Evolutionary conservation across 2,888 invertebrate species (phyloP).

Genomic region (Maniola hyperantus): DNA sequence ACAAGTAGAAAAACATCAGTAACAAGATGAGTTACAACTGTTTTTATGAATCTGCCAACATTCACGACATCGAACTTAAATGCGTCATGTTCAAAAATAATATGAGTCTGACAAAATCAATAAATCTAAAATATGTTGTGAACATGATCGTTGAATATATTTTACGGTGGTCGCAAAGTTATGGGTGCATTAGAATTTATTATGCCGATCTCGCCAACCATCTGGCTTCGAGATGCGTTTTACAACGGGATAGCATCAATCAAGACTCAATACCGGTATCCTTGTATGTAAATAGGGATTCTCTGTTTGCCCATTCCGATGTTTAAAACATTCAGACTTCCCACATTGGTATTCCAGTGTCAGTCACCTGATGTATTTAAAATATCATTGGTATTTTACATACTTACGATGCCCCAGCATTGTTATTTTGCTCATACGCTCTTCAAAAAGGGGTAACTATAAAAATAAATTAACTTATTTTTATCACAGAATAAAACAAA

Average conservation of each 20-base stretch:
- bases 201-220: slow-evolving; percentile 51
- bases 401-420: slow-evolving; percentile 3
- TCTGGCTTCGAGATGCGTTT: slow-evolving; percentile 49
- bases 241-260: slow-evolving; percentile 38
- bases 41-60: not conserved
- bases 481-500: too few species aligned
- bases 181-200: slow-evolving; percentile 58
- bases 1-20: not conserved
- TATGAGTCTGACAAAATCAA: slow-evolving; percentile 20
- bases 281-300: slow-evolving; percentile 38
- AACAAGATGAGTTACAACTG: not conserved
- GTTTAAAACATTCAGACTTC: slow-evolving; percentile 35
- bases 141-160: slow-evolving; percentile 45
- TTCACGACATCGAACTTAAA: not conserved
- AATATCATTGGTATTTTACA: slow-evolving; percentile 18
- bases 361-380: slow-evolving; percentile 28
- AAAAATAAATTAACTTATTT: too few species aligned
- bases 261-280: slow-evolving; percentile 35
- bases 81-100: not conserved
- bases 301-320: slow-evolving; percentile 35
- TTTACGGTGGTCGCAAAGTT: slow-evolving; percentile 42
- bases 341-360: slow-evolving; percentile 35
- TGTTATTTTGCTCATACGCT: not conserved
- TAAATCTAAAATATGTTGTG: slow-evolving; percentile 36
- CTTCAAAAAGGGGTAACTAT: not conserved